A percentile compares a stretch with the other conserved stretches of the same genome.
These are phyloP conservation scores for Cepphus grylle DNA, from an alignment of 2,113 vertebrate genomes.

Conservation along the genomic window DNA sequence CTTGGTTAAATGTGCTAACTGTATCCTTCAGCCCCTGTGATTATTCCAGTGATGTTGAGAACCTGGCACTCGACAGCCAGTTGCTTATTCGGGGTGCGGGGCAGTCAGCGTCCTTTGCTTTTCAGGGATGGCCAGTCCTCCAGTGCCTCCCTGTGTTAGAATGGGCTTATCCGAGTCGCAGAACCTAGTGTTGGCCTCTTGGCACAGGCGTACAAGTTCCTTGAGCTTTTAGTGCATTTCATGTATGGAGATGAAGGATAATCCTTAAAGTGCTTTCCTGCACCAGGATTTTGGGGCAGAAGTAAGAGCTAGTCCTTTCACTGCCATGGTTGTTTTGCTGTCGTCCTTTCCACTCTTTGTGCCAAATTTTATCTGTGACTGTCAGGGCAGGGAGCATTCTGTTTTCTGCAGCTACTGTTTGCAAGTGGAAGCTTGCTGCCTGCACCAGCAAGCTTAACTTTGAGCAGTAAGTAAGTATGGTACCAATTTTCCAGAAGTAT, in stretches of 20 bases:
- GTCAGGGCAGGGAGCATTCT: background rate
- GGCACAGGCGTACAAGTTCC: background rate
- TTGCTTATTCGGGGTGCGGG: background rate
- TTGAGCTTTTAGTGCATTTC: background rate
- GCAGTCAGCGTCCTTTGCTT: background rate
- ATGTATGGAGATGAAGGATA: background rate
- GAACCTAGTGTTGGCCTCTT: background rate
- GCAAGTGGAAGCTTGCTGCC: background rate
- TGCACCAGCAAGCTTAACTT: background rate
- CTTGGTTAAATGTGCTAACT: background rate
- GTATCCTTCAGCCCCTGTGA: background rate
- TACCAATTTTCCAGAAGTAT: background rate
- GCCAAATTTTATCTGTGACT: background rate
- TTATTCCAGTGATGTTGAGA: background rate
- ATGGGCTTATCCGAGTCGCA: background rate
- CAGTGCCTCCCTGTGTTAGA: background rate
- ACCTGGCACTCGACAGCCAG: background rate
- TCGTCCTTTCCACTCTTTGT: background rate
- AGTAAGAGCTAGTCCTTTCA: background rate
- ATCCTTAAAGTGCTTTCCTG: background rate
- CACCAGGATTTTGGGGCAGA: background rate
- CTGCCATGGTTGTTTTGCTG: background rate
- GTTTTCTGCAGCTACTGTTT: background rate
- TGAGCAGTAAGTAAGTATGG: background rate
- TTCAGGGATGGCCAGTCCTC: background rate